Conservation (phyloP, 2,888 invertebrate species). For the Conops quadrifasciatus region DNA sequence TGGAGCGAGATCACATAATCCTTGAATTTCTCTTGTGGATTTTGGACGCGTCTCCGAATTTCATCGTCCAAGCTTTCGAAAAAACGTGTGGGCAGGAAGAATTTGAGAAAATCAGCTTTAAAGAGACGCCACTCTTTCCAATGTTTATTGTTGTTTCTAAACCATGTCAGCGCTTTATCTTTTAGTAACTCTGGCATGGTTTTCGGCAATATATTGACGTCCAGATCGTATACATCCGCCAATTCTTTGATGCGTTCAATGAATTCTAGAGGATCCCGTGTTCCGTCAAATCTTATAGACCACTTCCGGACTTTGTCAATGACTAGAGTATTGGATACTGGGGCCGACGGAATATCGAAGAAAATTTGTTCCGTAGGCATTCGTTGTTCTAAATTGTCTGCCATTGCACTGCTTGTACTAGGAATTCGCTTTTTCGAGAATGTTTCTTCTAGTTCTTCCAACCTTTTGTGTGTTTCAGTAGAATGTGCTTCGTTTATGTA, state of each 20-base stretch:
- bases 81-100: constrained; percentile 13
- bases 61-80: background rate
- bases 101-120: background rate
- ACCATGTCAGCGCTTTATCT: constrained; percentile 13
- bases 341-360: no score
- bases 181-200: constrained; percentile 17
- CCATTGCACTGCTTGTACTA: no score
- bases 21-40: background rate
- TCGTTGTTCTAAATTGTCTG: no score
- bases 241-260: constrained; percentile 19
- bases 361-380: no score
- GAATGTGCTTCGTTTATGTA: background rate
- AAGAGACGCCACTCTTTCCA: background rate
- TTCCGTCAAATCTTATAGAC: background rate
- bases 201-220: background rate
- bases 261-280: background rate
- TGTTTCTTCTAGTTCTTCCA: no score
- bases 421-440: no score
- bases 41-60: constrained; percentile 6
- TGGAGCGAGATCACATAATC: background rate
- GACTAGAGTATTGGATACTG: background rate
- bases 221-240: constrained; percentile 1
- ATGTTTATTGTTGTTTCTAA: constrained; percentile 5
- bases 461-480: no score
- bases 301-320: constrained; percentile 4